These are phyloP conservation scores for Engraulis encrasicolus DNA, from an alignment of 2,113 vertebrate species.

Conservation along the genomic window DNA sequence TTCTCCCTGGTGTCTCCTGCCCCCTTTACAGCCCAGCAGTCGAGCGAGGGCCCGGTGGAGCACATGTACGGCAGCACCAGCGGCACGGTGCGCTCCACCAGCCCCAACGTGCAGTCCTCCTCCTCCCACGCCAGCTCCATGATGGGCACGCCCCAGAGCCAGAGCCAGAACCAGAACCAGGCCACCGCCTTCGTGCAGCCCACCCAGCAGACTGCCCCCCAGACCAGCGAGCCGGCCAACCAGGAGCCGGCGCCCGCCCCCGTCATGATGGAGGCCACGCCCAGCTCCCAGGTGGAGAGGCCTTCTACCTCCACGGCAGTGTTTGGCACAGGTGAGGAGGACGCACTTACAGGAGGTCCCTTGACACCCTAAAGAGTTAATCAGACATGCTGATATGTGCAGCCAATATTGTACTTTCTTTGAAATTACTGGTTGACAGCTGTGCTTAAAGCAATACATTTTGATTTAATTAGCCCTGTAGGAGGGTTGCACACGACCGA, in stretches of 20 bases:
- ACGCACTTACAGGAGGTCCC: no score
- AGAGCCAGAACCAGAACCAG: conserved; percentile 92
- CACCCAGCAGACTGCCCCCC: conserved; percentile 89
- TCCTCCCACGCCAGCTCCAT: conserved; percentile 82
- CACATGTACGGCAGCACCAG: conserved; percentile 94
- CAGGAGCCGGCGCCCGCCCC: conserved; percentile 80
- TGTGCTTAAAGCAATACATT: no score
- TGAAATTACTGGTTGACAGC: no score
- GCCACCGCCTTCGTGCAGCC: conserved; percentile 97
- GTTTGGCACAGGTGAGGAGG: conserved; percentile 85
- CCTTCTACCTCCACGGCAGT: conserved; percentile 90
- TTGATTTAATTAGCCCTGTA: no score
- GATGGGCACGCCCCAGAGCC: conserved; percentile 87
- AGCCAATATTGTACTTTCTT: no score
- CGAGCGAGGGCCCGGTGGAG: conserved; percentile 87
- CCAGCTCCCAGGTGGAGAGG: conserved; percentile 88
- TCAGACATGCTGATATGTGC: no score
- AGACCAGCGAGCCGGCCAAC: conserved; percentile 81
- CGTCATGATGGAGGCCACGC: conserved; percentile 84
- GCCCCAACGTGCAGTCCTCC: conserved; percentile 90
- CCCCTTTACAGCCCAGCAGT: conserved; percentile 84
- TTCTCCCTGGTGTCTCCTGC: not conserved
- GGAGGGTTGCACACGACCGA: no score
- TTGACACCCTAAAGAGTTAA: not conserved
- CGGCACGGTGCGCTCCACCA: conserved; percentile 95